phyloP scores from a whole-genome alignment of 2,113 vertebrate genomes.

The Platysteira castanea region DNA sequence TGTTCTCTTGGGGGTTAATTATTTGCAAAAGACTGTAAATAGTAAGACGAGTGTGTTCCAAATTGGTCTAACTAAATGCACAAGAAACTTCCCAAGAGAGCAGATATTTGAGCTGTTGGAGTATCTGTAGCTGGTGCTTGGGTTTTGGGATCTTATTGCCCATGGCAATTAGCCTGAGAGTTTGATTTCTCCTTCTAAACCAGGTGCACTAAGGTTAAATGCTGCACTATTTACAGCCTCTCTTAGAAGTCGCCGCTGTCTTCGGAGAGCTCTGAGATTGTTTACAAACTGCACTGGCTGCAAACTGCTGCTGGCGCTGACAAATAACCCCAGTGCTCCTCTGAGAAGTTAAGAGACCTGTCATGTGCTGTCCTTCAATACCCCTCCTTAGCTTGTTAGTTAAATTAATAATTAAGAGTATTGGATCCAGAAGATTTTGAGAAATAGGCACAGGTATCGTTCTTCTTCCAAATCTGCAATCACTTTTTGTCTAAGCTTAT shows the following conservation, averaged over 20 bases:
- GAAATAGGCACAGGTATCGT: not conserved
- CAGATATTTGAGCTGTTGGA: not conserved
- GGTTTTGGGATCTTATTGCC: not conserved
- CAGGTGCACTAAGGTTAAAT: not conserved
- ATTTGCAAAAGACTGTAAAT: not conserved
- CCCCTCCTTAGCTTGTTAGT: not conserved
- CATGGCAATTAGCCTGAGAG: not conserved
- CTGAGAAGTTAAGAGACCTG: not conserved
- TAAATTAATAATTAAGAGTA: not conserved
- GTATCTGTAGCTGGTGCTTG: not conserved
- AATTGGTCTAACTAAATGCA: not conserved
- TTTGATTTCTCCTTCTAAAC: not conserved
- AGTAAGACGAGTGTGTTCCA: not conserved
- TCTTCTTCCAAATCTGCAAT: not conserved
- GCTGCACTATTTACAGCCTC: not conserved
- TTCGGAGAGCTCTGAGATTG: not conserved
- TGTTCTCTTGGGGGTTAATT: not conserved
- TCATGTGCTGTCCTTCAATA: not conserved
- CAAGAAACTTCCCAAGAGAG: not conserved
- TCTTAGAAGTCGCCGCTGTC: not conserved
- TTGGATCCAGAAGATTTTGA: not conserved
- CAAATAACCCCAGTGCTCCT: not conserved
- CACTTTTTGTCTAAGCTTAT: not conserved
- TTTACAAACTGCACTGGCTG: not conserved
- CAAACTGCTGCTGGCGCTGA: not conserved